Evolutionary conservation across 2,888 invertebrate genomes (phyloP), one percentile per base, ranked within the genome.

Genomic region (Troides oblongomaculatus): DNA sequence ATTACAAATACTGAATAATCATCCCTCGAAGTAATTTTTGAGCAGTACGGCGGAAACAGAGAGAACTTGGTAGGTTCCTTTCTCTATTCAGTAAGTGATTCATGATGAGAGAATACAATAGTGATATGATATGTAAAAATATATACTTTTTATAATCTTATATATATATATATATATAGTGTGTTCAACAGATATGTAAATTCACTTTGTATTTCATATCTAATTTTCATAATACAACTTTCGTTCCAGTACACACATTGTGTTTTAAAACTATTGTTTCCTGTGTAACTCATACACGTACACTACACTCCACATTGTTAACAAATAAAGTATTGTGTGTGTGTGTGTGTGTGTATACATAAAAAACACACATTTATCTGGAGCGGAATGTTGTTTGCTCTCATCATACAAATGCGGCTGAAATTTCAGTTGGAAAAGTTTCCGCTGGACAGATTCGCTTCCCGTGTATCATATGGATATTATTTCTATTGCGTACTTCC

Each of bases 301-400:
- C 18, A 60, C 36, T 60, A n/a, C 60, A 36, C 60, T 60, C 36
- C 21, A 60, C 60, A 39, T 60, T 60, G 36, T 60, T 18, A 60
- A 60, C 17, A 60, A 18, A 39, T 60, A 60, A 60, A 36, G 21
- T 10, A 17, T 39, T 57, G n/a, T 5, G 1, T 6, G n/a, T 10
- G 1, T 5, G 1, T 6, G n/a, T 10, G 1, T 10, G 10, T 39
- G 59, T 17, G 2, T 17, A 14, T 14, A 59, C 36, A 39, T 57
- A 60, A 60, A 60, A 60, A 59, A 59, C 18, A 60, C 3, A 4
- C 36, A 3, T 36, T 60, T 60, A 60, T 39, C 30, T 30, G 25
- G 36, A 60, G 36, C 60, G 60, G 30, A 60, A 60, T 60, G 25
- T 18, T 30, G 39, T 60, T 39, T 30, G 60, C 36, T 30, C 23